Base-by-base conservation (phyloP, 2,888 invertebrate species). In the Lasioglossum calceatum region DNA sequence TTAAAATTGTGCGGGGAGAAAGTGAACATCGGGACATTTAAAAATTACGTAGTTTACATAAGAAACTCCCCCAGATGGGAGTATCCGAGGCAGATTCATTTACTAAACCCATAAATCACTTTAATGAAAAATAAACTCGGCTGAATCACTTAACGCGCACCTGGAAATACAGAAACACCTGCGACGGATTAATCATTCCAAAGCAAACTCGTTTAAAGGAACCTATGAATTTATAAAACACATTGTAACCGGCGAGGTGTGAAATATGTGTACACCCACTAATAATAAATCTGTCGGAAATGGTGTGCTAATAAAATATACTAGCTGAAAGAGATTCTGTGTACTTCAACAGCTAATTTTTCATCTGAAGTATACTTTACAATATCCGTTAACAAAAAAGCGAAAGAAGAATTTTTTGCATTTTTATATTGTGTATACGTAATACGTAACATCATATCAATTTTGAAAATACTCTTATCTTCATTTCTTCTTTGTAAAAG, bases 81-180 rank as follows among this genome's bases (percentile, higher is more conserved):
- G 39, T 67, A 47, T 8, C 19, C 44, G 47, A 47, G 0, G 16
- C 19, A 32, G 54, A 42, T 39, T 58, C 75, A 58, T 70, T 47
- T 16, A n/a, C 32, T 3, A 12, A 19, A 10, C 36, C n/a, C n/a
- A 32, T 72, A 61, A 27, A 70, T 73, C 64, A 27, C 0, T 16
- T 36, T 71, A 42, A 44, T 79, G 61, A n/a, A 42, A 50, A 71
- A 47, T 42, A 72, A 76, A 72, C 32, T 73, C 32, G n/a, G 42
- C 19, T 64, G 79, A 67, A 39, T 77, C 85, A 77, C 67, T 77
- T 67, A 64, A 79, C 42, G 50, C 7, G 27, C 74, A 79, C 39
- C 84, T 78, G 84, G 47, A 75, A 78, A 74, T 32, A n/a, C 39
- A 47, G 44, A 54, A 85, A 85, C 85, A 85, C 85, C 85, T 85